These are phyloP conservation scores for Cossypha dichroa DNA, from an alignment of 2,797 vertebrate species.

Conservation along the genomic window DNA sequence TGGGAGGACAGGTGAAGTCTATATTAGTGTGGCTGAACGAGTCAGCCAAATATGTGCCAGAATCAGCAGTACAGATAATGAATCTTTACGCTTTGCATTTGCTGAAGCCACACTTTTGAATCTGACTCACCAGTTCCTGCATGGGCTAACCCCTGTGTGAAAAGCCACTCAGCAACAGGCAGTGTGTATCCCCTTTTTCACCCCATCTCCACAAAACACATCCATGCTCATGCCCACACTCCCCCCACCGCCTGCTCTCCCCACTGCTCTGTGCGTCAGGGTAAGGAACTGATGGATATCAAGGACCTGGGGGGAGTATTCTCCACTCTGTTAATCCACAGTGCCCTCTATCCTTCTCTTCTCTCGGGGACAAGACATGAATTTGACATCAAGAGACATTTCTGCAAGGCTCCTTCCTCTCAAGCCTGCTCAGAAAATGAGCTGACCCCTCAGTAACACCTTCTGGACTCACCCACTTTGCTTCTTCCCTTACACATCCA, in stretches of 20 bases:
- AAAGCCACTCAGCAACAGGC: not conserved
- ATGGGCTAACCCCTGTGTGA: not conserved
- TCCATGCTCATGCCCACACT: not conserved
- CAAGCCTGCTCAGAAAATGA: not conserved
- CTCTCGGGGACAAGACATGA: not conserved
- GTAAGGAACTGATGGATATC: not conserved
- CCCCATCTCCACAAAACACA: not conserved
- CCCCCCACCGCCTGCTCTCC: not conserved
- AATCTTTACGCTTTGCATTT: not conserved
- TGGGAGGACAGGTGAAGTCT: not conserved
- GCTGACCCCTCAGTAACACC: not conserved
- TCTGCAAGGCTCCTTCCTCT: not conserved
- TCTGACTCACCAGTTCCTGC: not conserved
- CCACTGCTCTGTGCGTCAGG: not conserved
- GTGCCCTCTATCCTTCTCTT: not conserved
- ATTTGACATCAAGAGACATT: not conserved
- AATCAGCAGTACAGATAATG: not conserved
- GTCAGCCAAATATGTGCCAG: not conserved
- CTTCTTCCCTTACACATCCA: not conserved
- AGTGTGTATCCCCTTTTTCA: not conserved
- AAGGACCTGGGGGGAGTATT: not conserved
- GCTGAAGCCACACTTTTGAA: not conserved
- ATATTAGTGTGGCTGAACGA: not conserved
- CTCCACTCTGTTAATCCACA: not conserved
- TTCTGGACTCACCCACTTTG: fast-evolving